A percentile compares a stretch with the other conserved stretches of the same genome.
Conservation (phyloP, 2,113 vertebrate genomes). For the Lagopus leucura region DNA sequence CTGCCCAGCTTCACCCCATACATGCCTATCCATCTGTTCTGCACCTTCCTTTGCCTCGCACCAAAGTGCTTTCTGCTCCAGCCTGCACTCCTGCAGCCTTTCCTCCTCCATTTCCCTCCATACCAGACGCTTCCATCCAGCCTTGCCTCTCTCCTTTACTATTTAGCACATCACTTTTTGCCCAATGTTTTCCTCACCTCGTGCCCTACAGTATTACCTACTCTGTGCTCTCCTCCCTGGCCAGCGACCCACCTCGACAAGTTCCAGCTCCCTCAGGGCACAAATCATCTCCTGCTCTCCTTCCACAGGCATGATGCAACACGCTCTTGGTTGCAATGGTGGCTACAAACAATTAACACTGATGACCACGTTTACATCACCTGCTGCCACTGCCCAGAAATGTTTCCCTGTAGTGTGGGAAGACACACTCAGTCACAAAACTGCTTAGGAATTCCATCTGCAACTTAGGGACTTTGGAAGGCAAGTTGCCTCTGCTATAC, state of each 20-base stretch:
- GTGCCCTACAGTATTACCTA: neutral
- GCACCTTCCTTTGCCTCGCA: neutral
- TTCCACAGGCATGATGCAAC: neutral
- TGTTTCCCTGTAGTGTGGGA: neutral
- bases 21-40: neutral
- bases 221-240: neutral
- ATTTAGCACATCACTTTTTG: neutral
- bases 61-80: neutral
- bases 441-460: neutral
- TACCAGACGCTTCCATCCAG: neutral
- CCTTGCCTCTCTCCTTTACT: neutral
- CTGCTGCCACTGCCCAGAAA: neutral
- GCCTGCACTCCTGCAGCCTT: fast-evolving
- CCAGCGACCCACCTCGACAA: neutral
- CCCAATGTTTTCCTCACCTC: neutral
- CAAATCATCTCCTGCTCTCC: neutral
- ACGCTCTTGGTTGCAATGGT: neutral
- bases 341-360: neutral
- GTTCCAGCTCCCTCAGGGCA: neutral
- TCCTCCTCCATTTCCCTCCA: neutral
- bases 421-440: neutral
- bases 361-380: neutral
- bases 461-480: neutral
- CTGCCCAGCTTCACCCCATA: neutral
- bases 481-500: neutral